phyloP scores from a whole-genome alignment of 2,797 vertebrate species.

The Steatocranus sp. region DNA sequence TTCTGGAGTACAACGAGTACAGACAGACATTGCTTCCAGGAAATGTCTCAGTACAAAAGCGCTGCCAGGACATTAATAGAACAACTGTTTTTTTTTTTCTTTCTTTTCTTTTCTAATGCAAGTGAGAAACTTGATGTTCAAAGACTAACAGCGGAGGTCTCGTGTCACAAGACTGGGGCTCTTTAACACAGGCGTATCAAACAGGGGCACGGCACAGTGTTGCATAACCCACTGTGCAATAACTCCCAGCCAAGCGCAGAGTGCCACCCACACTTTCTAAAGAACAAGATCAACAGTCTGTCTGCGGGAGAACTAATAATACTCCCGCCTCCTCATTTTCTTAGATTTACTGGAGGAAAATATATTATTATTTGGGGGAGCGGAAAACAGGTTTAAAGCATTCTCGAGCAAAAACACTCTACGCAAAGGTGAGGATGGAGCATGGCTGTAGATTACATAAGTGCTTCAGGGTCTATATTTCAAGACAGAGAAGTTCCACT shows the following conservation, averaged over 20 bases:
- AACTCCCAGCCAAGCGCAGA: slow-evolving; percentile 21
- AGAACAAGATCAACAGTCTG: slow-evolving; percentile 20
- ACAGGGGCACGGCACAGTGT: slow-evolving; percentile 12
- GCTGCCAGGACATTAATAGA: neutral
- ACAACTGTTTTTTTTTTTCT: neutral
- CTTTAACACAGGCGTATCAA: slow-evolving; percentile 47
- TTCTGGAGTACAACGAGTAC: neutral
- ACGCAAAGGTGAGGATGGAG: neutral
- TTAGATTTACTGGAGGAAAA: slow-evolving; percentile 16
- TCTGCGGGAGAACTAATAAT: slow-evolving; percentile 38
- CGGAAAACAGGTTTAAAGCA: neutral
- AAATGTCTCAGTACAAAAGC: slow-evolving; percentile 6
- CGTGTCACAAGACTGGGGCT: slow-evolving; percentile 20
- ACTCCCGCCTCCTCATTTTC: slow-evolving; percentile 31
- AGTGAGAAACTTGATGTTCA: neutral
- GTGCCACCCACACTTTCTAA: slow-evolving; percentile 11
- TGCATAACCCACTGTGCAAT: slow-evolving; percentile 50
- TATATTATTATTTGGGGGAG: neutral
- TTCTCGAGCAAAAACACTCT: neutral
- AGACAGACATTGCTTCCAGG: slow-evolving; percentile 8
- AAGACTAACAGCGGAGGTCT: neutral
- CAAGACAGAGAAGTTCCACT: neutral
- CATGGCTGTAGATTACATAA: slow-evolving; percentile 18
- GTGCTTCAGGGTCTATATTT: neutral
- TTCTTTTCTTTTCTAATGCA: neutral